Percentiles rank a stretch among this genome's conserved stretches.
Evolutionary conservation across 2,888 invertebrate species (phyloP).

Genomic region (Macrosiphum euphorbiae): DNA sequence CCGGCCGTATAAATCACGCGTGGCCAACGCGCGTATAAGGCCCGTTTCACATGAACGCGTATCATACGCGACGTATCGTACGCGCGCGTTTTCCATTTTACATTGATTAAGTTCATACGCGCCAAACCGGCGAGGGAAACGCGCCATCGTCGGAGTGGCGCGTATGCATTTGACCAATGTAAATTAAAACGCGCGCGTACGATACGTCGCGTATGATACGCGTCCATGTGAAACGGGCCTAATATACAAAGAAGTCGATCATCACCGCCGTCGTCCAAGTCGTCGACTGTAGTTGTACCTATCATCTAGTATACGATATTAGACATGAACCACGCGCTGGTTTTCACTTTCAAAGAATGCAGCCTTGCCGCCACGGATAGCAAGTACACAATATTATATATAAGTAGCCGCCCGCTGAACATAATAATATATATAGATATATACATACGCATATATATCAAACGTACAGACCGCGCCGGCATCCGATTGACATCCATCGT

Average conservation of each 20-base stretch:
- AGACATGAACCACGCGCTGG: slow-evolving; percentile 25
- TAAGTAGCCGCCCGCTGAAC: not conserved
- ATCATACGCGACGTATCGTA: too few species aligned
- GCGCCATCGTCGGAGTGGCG: too few species aligned
- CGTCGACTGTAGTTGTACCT: slow-evolving; percentile 51
- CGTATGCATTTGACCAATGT: too few species aligned
- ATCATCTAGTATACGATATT: slow-evolving; percentile 32
- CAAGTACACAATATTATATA: not conserved
- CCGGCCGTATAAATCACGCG: slow-evolving; percentile 33
- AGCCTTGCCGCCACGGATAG: slow-evolving; percentile 29
- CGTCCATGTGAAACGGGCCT: too few species aligned
- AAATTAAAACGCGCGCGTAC: too few species aligned
- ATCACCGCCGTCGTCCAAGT: not conserved
- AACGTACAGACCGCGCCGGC: not conserved
- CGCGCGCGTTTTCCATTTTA: too few species aligned
- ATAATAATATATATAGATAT: not conserved
- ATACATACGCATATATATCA: not conserved
- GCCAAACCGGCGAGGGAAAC: too few species aligned
- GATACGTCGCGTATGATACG: too few species aligned
- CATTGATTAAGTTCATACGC: too few species aligned
- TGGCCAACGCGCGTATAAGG: not conserved
- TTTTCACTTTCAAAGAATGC: slow-evolving; percentile 61
- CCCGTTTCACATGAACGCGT: too few species aligned
- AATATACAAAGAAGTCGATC: slow-evolving; percentile 2
- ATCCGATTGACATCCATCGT: slow-evolving; percentile 21